Evolutionary conservation across 2,888 invertebrate genomes (phyloP).

Genomic region (Gnatocerus cornutus): DNA sequence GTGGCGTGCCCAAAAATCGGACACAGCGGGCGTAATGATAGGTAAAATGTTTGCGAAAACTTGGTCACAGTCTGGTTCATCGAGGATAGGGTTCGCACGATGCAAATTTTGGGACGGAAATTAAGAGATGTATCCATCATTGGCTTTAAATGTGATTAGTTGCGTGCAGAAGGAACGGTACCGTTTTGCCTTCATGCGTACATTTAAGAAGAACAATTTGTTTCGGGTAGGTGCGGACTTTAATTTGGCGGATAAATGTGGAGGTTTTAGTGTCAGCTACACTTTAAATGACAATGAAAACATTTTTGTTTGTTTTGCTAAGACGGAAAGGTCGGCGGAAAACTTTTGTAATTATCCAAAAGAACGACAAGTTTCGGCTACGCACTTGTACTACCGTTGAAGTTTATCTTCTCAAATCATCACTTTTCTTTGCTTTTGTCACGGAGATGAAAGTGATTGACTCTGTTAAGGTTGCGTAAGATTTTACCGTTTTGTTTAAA

Average conservation of each 20-base stretch:
- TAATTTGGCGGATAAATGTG: constrained; percentile 31
- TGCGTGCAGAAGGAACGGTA: constrained; percentile 31
- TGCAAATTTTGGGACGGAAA: background rate
- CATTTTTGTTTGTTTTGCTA: background rate
- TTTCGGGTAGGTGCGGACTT: constrained; percentile 31
- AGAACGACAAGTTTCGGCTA: no score
- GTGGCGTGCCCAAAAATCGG: constrained; percentile 32
- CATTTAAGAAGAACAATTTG: constrained; percentile 29
- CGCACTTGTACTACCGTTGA: no score
- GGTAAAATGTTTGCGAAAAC: constrained; percentile 1
- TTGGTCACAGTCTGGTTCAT: constrained; percentile 42
- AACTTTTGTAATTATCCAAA: constrained; percentile 5
- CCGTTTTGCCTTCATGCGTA: constrained; percentile 42
- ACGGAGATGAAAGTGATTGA: no score
- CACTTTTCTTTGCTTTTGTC: no score
- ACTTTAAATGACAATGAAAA: constrained; percentile 2
- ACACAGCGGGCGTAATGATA: constrained; percentile 17
- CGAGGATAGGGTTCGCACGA: constrained; percentile 4
- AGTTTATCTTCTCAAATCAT: no score
- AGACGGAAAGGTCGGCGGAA: background rate
- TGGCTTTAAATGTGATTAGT: constrained; percentile 1
- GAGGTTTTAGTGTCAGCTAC: constrained; percentile 32
- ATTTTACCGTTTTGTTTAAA: no score
- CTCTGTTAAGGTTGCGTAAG: no score
- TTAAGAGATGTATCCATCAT: background rate